Evolutionary conservation across 2,797 vertebrate genomes (phyloP).

Genomic region (Kryptolebias ocellatus): DNA sequence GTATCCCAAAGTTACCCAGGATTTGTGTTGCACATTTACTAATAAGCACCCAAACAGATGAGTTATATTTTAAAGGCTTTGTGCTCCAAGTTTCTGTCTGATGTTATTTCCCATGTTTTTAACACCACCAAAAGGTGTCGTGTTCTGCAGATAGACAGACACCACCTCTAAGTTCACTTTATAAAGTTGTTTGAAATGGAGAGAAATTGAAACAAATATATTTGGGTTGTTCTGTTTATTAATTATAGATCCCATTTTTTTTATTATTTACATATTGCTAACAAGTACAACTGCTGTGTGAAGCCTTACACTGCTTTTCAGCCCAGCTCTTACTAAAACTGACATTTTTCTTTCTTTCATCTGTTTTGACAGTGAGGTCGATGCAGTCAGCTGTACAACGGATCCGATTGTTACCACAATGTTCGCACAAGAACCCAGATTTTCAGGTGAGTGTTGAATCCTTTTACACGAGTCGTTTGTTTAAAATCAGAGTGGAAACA

Average conservation of each 20-base stretch:
- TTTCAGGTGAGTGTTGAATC: not conserved
- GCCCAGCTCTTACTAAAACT: not conserved
- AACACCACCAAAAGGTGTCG: not conserved
- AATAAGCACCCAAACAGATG: not conserved
- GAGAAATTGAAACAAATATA: not conserved
- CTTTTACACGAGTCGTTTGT: constrained; percentile 35
- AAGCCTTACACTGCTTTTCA: not conserved
- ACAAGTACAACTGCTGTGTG: not conserved
- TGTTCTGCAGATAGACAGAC: not conserved
- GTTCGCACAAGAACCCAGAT: not conserved
- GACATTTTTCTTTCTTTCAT: not conserved
- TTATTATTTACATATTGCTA: not conserved
- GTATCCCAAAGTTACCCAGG: not conserved
- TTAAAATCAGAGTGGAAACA: constrained; percentile 35
- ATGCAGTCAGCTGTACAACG: constrained; percentile 8
- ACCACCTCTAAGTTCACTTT: too few relatives aligned
- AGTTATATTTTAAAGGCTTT: not conserved
- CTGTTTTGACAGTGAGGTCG: constrained; percentile 12
- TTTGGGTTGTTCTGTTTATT: not conserved
- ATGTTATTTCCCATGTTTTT: constrained; percentile 1
- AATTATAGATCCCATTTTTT: not conserved
- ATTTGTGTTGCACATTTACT: not conserved
- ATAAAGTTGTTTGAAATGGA: not conserved
- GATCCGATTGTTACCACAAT: not conserved
- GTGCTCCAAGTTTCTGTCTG: not conserved